Conservation (phyloP, 2,797 vertebrate species). For the Pitangus sulphuratus region DNA sequence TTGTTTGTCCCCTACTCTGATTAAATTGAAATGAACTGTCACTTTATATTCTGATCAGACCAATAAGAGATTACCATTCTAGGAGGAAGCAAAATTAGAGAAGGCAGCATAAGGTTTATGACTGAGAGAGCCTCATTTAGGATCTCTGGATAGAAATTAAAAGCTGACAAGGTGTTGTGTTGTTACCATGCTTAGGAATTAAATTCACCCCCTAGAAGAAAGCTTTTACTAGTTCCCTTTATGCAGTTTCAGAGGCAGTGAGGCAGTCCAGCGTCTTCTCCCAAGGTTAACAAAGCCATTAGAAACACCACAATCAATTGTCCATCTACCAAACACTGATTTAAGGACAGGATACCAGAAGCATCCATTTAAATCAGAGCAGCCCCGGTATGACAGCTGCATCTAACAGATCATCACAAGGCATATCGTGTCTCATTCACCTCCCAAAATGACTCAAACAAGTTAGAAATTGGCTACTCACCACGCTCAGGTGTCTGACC, state of each 20-base stretch:
- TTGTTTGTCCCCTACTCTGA: neutral
- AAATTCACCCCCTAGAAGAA: neutral
- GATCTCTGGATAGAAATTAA: neutral
- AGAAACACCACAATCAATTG: neutral
- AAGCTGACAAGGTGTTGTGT: neutral
- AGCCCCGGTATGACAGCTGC: neutral
- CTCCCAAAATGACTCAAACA: neutral
- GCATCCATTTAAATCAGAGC: slow-evolving; percentile 5
- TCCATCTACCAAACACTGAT: neutral
- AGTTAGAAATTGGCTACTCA: neutral
- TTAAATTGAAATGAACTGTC: slow-evolving; percentile 25
- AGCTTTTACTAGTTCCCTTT: neutral
- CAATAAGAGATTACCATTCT: neutral
- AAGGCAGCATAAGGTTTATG: neutral
- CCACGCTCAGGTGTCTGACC: neutral
- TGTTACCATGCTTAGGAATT: neutral
- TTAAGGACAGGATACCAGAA: neutral
- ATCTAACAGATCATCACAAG: neutral
- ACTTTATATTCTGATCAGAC: slow-evolving; percentile 11
- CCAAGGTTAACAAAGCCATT: slow-evolving; percentile 31
- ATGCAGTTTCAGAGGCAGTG: neutral
- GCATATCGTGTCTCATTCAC: neutral
- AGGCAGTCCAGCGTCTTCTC: neutral
- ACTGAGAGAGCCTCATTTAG: neutral
- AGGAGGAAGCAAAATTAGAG: neutral